These are phyloP conservation scores for Scylla paramamosain DNA, from an alignment of 1,140 invertebrate species.

Conservation along the genomic window DNA sequence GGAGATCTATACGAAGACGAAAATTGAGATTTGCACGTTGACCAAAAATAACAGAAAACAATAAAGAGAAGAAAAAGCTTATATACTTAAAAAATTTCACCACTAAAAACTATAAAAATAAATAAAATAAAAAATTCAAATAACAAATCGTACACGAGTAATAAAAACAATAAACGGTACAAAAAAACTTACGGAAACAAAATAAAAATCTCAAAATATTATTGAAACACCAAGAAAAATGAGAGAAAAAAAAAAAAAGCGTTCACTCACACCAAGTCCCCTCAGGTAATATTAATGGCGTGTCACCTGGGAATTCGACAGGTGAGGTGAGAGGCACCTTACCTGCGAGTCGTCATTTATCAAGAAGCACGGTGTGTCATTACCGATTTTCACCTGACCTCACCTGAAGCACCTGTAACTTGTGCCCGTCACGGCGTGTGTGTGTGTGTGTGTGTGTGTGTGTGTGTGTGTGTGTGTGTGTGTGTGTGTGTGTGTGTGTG, in stretches of 20 bases:
- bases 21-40: no score
- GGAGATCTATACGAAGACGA: no score
- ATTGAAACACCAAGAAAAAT: not conserved
- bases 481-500: not conserved
- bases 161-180: no score
- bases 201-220: no score
- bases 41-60: no score
- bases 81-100: no score
- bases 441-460: not conserved
- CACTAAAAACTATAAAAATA: no score
- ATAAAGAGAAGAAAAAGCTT: no score
- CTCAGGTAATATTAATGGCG: conserved; percentile 7
- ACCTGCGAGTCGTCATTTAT: not conserved
- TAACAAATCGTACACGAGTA: no score
- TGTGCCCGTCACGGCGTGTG: not conserved
- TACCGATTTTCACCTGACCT: conserved; percentile 12
- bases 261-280: not conserved
- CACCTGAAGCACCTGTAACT: not conserved
- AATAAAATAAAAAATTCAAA: no score
- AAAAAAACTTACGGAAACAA: not conserved
- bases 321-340: not conserved
- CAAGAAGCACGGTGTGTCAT: not conserved
- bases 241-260: no score
- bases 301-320: conserved; percentile 5
- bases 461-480: conserved; percentile 28